phyloP scores from a whole-genome alignment of 37 sponge, comb jelly and placozoan species.

The Haliclona indistincta region DNA sequence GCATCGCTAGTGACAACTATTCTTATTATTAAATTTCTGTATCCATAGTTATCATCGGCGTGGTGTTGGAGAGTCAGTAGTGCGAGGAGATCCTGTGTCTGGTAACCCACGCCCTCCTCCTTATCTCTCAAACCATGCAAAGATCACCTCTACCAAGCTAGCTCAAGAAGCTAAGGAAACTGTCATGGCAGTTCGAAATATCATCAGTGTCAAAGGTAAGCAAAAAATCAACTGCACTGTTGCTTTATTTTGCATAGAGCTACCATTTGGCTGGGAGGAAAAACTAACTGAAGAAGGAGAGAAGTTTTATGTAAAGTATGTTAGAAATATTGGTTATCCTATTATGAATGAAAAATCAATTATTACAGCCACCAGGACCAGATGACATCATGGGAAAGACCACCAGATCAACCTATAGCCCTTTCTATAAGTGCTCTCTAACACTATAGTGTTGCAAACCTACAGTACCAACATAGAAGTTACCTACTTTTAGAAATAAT shows the following conservation, averaged over 20 bases:
- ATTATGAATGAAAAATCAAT: too few species aligned
- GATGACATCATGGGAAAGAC: too few species aligned
- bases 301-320: slow-evolving; percentile 76
- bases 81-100: slow-evolving; percentile 63
- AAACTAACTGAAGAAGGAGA: slow-evolving; percentile 60
- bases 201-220: slow-evolving; percentile 57
- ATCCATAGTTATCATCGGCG: slow-evolving; percentile 60
- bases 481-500: too few species aligned
- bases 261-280: slow-evolving; percentile 78
- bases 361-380: too few species aligned
- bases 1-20: not conserved
- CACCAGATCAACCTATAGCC: too few species aligned
- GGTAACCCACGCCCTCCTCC: slow-evolving; percentile 82
- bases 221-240: not conserved
- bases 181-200: slow-evolving; percentile 35
- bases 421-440: too few species aligned
- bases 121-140: slow-evolving; percentile 69
- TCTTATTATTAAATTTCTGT: not conserved
- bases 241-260: slow-evolving; percentile 15
- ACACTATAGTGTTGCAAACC: too few species aligned
- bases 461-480: too few species aligned
- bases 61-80: slow-evolving; percentile 61
- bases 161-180: slow-evolving; percentile 76
- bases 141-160: slow-evolving; percentile 47
- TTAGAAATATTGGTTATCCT: too few species aligned